These are phyloP conservation scores for Tuta absoluta DNA, from an alignment of 2,888 invertebrate species.

Conservation along the genomic window DNA sequence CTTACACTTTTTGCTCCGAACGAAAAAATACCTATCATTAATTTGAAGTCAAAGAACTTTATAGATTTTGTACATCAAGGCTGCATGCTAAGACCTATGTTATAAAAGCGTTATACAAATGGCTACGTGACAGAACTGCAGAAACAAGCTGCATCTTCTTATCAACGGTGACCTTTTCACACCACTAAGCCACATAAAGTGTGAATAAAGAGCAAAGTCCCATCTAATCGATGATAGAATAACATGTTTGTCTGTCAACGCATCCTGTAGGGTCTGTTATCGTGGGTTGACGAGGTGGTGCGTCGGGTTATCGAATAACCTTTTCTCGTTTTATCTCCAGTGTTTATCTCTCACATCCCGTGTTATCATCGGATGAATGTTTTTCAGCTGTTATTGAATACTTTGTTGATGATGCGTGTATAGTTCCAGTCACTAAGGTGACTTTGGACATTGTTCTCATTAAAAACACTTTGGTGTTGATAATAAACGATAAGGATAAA, in stretches of 20 bases:
- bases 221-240: constrained; percentile 9
- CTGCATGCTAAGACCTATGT: neutral
- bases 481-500: neutral
- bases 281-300: constrained; percentile 1
- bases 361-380: constrained; percentile 16
- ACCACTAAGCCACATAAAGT: constrained; percentile 9
- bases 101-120: neutral
- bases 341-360: constrained; percentile 14
- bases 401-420: neutral
- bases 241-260: constrained; percentile 22
- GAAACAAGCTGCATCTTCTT: neutral
- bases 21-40: neutral
- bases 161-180: constrained; percentile 13
- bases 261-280: constrained; percentile 19
- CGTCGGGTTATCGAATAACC: constrained; percentile 5
- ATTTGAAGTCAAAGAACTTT: neutral
- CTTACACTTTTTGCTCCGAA: neutral
- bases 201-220: constrained; percentile 20
- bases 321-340: constrained; percentile 14
- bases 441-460: constrained; percentile 7
- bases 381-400: constrained; percentile 18
- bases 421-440: neutral
- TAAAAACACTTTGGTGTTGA: neutral
- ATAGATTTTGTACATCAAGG: constrained; percentile 1
- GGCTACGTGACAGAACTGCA: constrained; percentile 16